Base-by-base conservation (phyloP, 1,140 invertebrate genomes). In the Orchestia grillus region DNA sequence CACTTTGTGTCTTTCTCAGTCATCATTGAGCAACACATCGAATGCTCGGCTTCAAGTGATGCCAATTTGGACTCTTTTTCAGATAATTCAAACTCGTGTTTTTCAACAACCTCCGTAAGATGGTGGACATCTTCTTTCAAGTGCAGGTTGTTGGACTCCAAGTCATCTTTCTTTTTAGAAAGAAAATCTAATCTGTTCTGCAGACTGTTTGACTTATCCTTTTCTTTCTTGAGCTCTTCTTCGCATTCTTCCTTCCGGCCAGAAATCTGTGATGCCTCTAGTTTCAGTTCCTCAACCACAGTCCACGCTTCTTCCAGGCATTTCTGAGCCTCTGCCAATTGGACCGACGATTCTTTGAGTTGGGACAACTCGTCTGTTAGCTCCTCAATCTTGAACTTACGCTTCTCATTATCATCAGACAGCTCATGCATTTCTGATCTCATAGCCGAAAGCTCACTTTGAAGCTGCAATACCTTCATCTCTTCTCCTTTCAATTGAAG, bases 1-100 rank as follows among this genome's bases (percentile, higher is more conserved):
- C 45, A 44, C 40, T 94, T 94, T 15, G 92, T 45, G 40, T 94
- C 92, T 45, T 94, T 94, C 44, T 94, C 92, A 45, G 92, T n/a
- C 4, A 45, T 44, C 40, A 15, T 28, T 16, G 43, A 0, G 1
- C 8, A 40, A 40, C 43, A 94, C 44, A 41, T 45, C 40, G 43
- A 94, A 94, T 94, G 43, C 40, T 94, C 92, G 11, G 43, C 43
- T 47, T 47, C 43, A 42, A 94, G 44, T 8, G 44, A 11, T 23
- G 40, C 6, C 3, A 94, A 47, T 94, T 47, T 94, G 36, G 43
- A n/a, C 92, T 94, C 43, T 45, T 94, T 94, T 45, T 94, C 92
- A 1, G 44, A 94, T 15, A 94, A 45, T 47, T 94, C 92, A 44
- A 44, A 45, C 44, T 94, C 92, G 44, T 94, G 92, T 47, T 94